These are phyloP conservation scores for Frankliniella intonsa DNA, from an alignment of 2,888 invertebrate species.

Conservation along the genomic window DNA sequence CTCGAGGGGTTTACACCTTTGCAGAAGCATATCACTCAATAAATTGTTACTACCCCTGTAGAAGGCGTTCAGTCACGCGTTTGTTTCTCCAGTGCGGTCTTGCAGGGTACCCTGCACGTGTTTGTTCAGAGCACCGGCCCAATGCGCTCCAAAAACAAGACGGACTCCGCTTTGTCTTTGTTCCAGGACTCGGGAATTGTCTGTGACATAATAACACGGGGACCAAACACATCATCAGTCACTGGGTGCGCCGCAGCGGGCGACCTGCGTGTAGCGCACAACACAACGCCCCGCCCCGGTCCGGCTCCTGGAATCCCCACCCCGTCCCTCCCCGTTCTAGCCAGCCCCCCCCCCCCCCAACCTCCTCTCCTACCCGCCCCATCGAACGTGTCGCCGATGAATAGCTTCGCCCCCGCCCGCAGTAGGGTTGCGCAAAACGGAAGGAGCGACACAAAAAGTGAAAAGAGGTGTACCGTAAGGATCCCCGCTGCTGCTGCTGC, in stretches of 20 bases:
- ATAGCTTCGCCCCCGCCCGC: background rate
- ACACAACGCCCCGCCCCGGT: background rate
- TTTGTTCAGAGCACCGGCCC: background rate
- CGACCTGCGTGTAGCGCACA: too few species aligned
- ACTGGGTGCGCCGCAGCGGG: background rate
- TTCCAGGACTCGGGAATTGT: background rate
- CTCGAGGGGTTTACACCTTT: too few species aligned
- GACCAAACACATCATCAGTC: background rate
- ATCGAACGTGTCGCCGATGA: background rate
- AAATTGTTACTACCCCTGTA: too few species aligned
- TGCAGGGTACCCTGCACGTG: too few species aligned
- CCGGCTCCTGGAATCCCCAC: background rate
- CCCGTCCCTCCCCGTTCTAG: background rate
- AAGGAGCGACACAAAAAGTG: background rate
- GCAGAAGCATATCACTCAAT: too few species aligned
- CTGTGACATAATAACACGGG: background rate
- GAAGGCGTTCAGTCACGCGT: too few species aligned
- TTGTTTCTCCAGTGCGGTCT: too few species aligned
- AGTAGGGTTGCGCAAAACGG: slow-evolving; percentile 3
- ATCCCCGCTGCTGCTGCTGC: background rate
- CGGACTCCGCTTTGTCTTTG: background rate
- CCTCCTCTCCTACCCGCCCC: background rate
- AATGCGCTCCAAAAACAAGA: background rate
- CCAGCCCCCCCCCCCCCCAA: background rate
- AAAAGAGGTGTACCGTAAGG: background rate